phyloP scores from a whole-genome alignment of 2,797 vertebrate species.

The Gobionotothen gibberifrons region DNA sequence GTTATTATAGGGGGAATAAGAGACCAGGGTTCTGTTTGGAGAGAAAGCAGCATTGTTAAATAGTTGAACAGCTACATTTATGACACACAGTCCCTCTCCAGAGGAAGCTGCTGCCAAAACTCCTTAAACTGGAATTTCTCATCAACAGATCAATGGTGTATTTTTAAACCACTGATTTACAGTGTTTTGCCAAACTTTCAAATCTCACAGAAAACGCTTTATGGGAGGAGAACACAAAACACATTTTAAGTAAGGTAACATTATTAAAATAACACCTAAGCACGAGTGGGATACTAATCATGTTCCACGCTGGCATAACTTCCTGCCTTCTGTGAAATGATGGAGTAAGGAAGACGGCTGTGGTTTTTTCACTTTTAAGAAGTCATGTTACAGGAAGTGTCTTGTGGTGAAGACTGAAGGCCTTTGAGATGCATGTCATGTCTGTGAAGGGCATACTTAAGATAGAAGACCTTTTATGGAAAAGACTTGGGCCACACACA shows the following conservation, averaged over 20 bases:
- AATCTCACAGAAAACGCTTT: neutral
- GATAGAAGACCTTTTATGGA: constrained; percentile 75
- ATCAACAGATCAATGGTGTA: constrained; percentile 22
- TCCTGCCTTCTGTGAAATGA: constrained; percentile 56
- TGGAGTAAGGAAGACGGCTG: constrained; percentile 53
- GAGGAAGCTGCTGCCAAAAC: constrained; percentile 13
- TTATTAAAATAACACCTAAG: constrained; percentile 16
- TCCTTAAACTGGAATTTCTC: constrained; percentile 7
- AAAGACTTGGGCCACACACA: constrained; percentile 40
- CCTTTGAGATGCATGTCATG: constrained; percentile 65
- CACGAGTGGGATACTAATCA: constrained; percentile 29
- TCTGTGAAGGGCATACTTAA: constrained; percentile 50
- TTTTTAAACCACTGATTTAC: constrained; percentile 38
- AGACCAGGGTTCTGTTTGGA: neutral
- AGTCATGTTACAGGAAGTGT: constrained; percentile 74
- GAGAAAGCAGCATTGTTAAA: constrained; percentile 23
- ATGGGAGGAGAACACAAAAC: neutral
- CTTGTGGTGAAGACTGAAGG: constrained; percentile 58
- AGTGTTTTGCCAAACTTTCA: neutral
- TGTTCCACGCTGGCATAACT: constrained; percentile 32
- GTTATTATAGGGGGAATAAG: constrained; percentile 18
- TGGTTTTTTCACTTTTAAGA: constrained; percentile 61
- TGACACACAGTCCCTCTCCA: constrained; percentile 9
- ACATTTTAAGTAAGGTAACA: neutral
- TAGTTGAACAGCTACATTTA: constrained; percentile 16